Evolutionary conservation across 2,888 invertebrate genomes (phyloP), one percentile per base, ranked within the genome.

Genomic region (Leptinotarsa rubiginosa): DNA sequence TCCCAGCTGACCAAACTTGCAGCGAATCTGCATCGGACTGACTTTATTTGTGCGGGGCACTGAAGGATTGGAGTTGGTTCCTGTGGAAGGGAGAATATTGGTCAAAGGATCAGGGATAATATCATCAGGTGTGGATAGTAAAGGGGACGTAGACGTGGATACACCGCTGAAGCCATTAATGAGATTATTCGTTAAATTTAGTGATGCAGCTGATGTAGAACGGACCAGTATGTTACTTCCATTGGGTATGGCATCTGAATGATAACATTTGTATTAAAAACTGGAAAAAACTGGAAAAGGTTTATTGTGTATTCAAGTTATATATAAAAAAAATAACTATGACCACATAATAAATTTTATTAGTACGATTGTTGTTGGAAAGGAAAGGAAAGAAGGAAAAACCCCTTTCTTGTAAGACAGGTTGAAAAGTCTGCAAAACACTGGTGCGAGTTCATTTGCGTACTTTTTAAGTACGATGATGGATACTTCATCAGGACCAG

Each of bases 1-100:
- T 47, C 98, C 98, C 79, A 98, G 90, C 83, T 96, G 96, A 15
- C 98, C 98, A 88, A 98, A 98, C 89, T 97, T 97, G 89, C 94
- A 95, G 69, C 96, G 91, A 81, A 96, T 95, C 86, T 95, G 95
- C 95, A 96, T 95, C 1, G 95, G 93, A 41, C 94, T 93, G 62
- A 95, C 92, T 87, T 95, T 95, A 77, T 92, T 92, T 47, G 92
- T 91, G 68, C 93, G 92, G 16, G 84, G 82, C 10, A 84, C 80
- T 59, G 82, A 76, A 4, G 80, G 77, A 90, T 91, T 50, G 90
- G 89, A 2, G 88, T 88, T 4, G 90, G 86, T 68, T 70, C 80
- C 81, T 20, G 90, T 88, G 70, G 89, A 83, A 73, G 90, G 89
- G 47, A 91, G 90, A 78, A 86, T 85, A 20, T 89, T 89, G 22